Percentiles rank a stretch among this genome's conserved stretches.
Conservation (phyloP, 1,140 invertebrate genomes). For the Ips nitidus region DNA sequence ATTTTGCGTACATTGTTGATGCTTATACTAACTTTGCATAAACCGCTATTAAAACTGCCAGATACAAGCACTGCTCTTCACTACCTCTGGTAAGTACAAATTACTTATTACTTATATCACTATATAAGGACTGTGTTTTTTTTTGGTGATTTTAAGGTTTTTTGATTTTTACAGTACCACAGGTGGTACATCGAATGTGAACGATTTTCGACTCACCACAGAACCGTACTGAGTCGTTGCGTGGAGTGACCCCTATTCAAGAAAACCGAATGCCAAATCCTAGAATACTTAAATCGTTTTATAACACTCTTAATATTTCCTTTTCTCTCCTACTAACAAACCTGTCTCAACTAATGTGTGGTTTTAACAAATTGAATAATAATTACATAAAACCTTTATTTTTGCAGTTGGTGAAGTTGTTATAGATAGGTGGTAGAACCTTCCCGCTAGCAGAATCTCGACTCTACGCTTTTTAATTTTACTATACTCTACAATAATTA, state of each 20-base stretch:
- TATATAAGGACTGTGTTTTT: too few relatives aligned
- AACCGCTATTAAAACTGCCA: too few relatives aligned
- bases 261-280: slow-evolving; percentile 11
- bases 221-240: slow-evolving; percentile 36
- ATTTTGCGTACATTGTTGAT: too few relatives aligned
- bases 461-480: slow-evolving; percentile 34
- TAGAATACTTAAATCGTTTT: slow-evolving; percentile 14
- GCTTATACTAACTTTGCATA: too few relatives aligned
- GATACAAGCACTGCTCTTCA: too few relatives aligned
- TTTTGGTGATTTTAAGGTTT: slow-evolving; percentile 21
- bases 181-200: slow-evolving; percentile 41
- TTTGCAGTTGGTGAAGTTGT: slow-evolving; percentile 51
- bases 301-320: slow-evolving; percentile 12
- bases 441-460: slow-evolving; percentile 22
- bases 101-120: too few relatives aligned
- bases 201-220: slow-evolving; percentile 35
- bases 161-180: slow-evolving; percentile 47
- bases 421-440: slow-evolving; percentile 47
- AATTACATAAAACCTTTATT: slow-evolving; percentile 35
- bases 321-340: slow-evolving; percentile 10
- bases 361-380: neutral
- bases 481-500: neutral
- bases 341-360: slow-evolving; percentile 1
- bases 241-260: slow-evolving; percentile 35
- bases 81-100: too few relatives aligned